These are phyloP conservation scores for Pangasius larnaudii DNA, from an alignment of 2,797 vertebrate species.

Conservation along the genomic window DNA sequence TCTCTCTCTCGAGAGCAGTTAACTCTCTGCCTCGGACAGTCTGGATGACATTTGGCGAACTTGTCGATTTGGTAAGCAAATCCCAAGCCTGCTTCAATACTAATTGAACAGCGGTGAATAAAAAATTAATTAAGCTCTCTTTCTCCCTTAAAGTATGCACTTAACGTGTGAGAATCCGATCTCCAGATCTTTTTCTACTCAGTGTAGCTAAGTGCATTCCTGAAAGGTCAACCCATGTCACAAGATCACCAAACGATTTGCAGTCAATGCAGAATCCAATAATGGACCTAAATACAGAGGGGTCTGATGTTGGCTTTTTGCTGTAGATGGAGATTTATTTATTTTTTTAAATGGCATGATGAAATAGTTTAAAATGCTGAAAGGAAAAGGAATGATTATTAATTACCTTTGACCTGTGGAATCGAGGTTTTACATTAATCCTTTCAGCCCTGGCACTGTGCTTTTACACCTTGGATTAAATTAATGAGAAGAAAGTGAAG, in stretches of 20 bases:
- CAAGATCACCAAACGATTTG: conserved; percentile 56
- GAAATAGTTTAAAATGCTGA: background rate
- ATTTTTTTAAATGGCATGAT: background rate
- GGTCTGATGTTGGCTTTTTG: conserved; percentile 15
- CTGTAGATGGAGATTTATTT: conserved; percentile 23
- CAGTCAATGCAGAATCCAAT: conserved; percentile 66
- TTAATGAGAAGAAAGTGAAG: conserved; percentile 10
- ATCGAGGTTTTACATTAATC: conserved; percentile 32
- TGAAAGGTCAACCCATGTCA: conserved; percentile 68
- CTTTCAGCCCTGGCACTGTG: conserved; percentile 8
- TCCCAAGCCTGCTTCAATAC: conserved; percentile 82
- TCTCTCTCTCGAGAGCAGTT: conserved; percentile 78
- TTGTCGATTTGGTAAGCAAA: conserved; percentile 82
- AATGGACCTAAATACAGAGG: conserved; percentile 61
- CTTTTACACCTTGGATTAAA: conserved; percentile 12
- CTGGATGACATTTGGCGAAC: conserved; percentile 76
- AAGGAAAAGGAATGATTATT: conserved; percentile 29
- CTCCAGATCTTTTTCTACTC: conserved; percentile 72
- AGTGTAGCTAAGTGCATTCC: conserved; percentile 66
- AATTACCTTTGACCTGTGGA: conserved; percentile 18
- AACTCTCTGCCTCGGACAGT: conserved; percentile 74
- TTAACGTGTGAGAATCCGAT: conserved; percentile 74
- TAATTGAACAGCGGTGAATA: conserved; percentile 84
- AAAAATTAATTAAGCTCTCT: conserved; percentile 87
- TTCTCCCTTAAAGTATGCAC: conserved; percentile 70